phyloP scores from a whole-genome alignment of 2,888 invertebrate genomes.

The Noctua comes region DNA sequence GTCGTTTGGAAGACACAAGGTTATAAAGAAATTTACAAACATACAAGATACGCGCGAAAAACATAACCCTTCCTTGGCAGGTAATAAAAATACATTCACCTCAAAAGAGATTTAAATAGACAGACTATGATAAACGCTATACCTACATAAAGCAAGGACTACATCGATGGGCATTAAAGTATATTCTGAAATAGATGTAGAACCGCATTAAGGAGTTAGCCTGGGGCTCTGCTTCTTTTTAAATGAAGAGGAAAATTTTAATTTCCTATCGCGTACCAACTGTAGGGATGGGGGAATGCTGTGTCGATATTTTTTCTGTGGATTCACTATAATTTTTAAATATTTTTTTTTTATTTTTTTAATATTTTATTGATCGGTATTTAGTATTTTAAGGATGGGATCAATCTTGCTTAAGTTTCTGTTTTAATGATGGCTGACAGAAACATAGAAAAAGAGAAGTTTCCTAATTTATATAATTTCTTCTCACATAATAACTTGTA shows the following conservation, averaged over 20 bases:
- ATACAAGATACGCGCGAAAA: too few species aligned
- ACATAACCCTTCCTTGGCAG: too few species aligned
- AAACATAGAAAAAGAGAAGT: neutral
- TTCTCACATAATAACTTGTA: neutral
- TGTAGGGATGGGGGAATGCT: constrained; percentile 74
- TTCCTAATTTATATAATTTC: neutral
- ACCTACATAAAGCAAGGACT: constrained; percentile 41
- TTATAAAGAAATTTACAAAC: too few species aligned
- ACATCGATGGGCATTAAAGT: constrained; percentile 66
- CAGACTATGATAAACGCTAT: neutral
- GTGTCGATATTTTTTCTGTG: constrained; percentile 43
- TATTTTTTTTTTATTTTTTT: neutral
- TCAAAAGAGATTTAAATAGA: neutral
- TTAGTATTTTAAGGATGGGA: neutral
- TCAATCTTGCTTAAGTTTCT: neutral
- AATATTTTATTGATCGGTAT: neutral
- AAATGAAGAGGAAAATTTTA: constrained; percentile 91
- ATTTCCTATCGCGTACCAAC: constrained; percentile 89
- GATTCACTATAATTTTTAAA: neutral
- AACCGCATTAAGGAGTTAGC: constrained; percentile 89
- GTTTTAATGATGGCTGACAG: neutral
- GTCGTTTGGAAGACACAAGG: too few species aligned
- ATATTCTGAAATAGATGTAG: constrained; percentile 81
- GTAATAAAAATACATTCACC: neutral
- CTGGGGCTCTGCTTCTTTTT: constrained; percentile 88